These are phyloP conservation scores for Bufo bufo DNA, from an alignment of 2,113 vertebrate genomes.

Conservation along the genomic window DNA sequence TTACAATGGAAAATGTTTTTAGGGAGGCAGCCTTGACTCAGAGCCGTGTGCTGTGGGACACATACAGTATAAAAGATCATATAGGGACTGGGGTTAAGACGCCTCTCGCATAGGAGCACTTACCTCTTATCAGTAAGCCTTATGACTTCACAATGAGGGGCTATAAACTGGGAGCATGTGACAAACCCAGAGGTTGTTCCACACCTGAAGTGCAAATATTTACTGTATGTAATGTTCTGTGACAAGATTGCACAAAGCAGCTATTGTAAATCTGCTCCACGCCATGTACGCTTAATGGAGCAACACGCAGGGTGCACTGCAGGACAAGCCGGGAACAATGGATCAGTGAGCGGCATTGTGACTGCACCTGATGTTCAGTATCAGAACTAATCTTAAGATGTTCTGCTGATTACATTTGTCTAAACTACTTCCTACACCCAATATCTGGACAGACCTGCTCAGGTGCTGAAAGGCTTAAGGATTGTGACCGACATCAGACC, in stretches of 20 bases:
- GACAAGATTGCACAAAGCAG: constrained; percentile 55
- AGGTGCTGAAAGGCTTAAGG: too few species aligned
- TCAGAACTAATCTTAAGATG: not conserved
- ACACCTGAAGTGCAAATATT: constrained; percentile 68
- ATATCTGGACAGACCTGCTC: too few species aligned
- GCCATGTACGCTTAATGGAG: constrained; percentile 20
- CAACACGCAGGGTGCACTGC: constrained; percentile 58
- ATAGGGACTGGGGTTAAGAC: constrained; percentile 10
- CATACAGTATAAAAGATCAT: constrained; percentile 5
- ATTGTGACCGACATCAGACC: too few species aligned
- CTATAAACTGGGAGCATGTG: constrained; percentile 53
- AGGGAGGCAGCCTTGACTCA: too few species aligned
- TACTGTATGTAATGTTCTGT: constrained; percentile 59
- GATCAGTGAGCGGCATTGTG: not conserved
- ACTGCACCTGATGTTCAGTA: not conserved
- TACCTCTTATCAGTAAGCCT: constrained; percentile 45
- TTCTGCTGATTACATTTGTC: too few species aligned
- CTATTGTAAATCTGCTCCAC: constrained; percentile 60
- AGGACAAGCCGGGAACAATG: constrained; percentile 38
- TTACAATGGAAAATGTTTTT: too few species aligned
- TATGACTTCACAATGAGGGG: constrained; percentile 47
- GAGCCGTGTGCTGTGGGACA: too few species aligned
- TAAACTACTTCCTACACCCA: too few species aligned
- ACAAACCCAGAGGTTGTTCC: constrained; percentile 51
- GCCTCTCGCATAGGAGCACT: not conserved